Evolutionary conservation across 2,888 invertebrate species (phyloP), one percentile per base, ranked within the genome.

Genomic region (Pristionchus exspectatus): DNA sequence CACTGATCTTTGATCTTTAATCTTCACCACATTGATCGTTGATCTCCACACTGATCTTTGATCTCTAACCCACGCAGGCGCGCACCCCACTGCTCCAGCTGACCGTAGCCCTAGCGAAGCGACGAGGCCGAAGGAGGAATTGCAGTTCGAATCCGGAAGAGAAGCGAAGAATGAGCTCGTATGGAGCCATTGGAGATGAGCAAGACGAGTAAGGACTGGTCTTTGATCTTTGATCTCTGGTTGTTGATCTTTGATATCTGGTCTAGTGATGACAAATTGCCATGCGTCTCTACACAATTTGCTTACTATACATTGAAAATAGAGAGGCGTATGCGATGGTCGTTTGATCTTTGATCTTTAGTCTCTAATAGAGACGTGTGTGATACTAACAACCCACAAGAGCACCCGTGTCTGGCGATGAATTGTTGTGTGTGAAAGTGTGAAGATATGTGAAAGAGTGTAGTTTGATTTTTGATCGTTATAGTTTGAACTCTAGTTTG

Each of bases 111-210:
- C 56, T 84, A 16, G 54, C 30, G 21, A 33, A 27, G 30, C 9
- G 27, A 14, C 84, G 59, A 16, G n/a, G 54, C 9, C n/a, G 59
- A 56, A 56, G 33, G 30, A 56, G 77, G n/a, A 50, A 77, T 12
- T 30, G 72, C 72, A 72, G 72, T 21, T 72, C 72, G 72, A 72
- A 72, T 18, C 72, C 72, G 16, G 50, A 77, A n/a, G 77, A 59
- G 84, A 54, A 30, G 84, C 18, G 44, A 30, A 84, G 90, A 66
- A 92, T 93, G 93, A 92, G 92, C 27, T 93, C 93, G 63, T 93
- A 93, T 77, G 93, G 93, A 85, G 92, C 93, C 7, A 93, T 93
- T 54, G 93, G 93, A 30, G 90, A 90, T 50, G 92, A 93, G 50
- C 90, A 92, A 69, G 90, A 90, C 54, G 92, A 93, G 92, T 93